These are phyloP conservation scores for Xestia sexstrigata DNA, from an alignment of 2,888 invertebrate genomes.

Conservation along the genomic window DNA sequence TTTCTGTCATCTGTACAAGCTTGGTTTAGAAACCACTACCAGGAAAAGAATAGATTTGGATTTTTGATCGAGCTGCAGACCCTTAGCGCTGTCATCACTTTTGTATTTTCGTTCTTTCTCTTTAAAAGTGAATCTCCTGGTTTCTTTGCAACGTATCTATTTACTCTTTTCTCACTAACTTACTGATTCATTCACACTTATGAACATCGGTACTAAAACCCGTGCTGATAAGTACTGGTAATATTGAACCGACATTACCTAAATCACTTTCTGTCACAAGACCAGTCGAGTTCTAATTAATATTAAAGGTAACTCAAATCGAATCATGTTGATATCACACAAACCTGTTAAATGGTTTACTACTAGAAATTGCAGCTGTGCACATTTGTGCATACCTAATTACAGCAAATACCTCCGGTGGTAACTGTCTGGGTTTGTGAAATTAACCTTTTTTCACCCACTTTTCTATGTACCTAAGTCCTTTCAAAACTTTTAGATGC, in stretches of 20 bases:
- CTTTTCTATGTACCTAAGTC: background rate
- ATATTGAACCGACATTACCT: conserved; percentile 2
- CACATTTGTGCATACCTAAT: conserved; percentile 36
- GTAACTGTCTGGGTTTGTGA: background rate
- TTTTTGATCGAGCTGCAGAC: background rate
- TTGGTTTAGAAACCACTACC: background rate
- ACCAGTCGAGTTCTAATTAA: conserved; percentile 43
- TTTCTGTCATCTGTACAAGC: background rate
- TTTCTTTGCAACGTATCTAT: background rate
- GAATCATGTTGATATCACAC: conserved; percentile 44
- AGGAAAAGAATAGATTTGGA: background rate
- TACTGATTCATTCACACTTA: background rate
- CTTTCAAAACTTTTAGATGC: background rate
- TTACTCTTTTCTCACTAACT: background rate
- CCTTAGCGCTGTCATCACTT: background rate
- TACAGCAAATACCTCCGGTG: conserved; percentile 2
- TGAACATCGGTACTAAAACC: background rate
- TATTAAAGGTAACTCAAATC: conserved; percentile 26
- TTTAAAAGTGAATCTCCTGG: background rate
- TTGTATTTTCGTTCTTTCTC: background rate
- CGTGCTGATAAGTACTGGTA: background rate
- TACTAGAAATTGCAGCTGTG: conserved; percentile 15
- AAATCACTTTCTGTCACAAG: conserved; percentile 30
- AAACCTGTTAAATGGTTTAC: conserved; percentile 40
- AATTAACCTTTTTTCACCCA: background rate